A percentile compares a stretch with the other conserved stretches of the same genome.
Conservation (phyloP, 2,888 invertebrate genomes). For the Sphinx pinastri region DNA sequence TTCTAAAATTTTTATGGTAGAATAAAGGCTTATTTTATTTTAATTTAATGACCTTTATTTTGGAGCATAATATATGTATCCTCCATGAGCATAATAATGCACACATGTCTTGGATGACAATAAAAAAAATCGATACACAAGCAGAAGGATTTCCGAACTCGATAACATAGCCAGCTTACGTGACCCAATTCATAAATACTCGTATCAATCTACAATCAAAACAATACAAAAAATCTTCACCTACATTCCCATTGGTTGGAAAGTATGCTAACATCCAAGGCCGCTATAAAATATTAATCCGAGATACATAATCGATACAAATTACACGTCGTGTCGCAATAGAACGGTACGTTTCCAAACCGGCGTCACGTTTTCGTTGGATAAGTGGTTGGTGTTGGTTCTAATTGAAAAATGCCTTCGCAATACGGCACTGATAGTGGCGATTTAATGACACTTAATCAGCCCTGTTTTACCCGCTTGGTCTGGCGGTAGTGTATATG, state of each 20-base stretch:
- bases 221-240: not conserved
- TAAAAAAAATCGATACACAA: too few species aligned
- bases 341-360: conserved; percentile 48
- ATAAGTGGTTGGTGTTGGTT: conserved; percentile 44
- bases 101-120: too few species aligned
- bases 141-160: too few species aligned
- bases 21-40: too few species aligned
- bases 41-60: too few species aligned
- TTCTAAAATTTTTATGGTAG: too few species aligned
- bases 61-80: too few species aligned
- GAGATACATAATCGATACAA: conserved; percentile 47
- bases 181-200: not conserved
- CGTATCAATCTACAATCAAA: not conserved
- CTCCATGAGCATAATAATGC: too few species aligned
- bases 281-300: conserved; percentile 45
- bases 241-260: conserved; percentile 1
- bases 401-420: conserved; percentile 47
- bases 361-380: conserved; percentile 52
- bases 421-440: not conserved
- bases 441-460: not conserved
- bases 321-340: conserved; percentile 56
- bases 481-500: too few species aligned
- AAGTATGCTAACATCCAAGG: conserved; percentile 52
- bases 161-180: too few species aligned
- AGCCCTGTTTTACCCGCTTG: too few species aligned